A percentile compares a stretch with the other conserved stretches of the same genome.
These are phyloP conservation scores for Phalacrocorax aristotelis DNA, from an alignment of 2,113 vertebrate species.

Conservation along the genomic window DNA sequence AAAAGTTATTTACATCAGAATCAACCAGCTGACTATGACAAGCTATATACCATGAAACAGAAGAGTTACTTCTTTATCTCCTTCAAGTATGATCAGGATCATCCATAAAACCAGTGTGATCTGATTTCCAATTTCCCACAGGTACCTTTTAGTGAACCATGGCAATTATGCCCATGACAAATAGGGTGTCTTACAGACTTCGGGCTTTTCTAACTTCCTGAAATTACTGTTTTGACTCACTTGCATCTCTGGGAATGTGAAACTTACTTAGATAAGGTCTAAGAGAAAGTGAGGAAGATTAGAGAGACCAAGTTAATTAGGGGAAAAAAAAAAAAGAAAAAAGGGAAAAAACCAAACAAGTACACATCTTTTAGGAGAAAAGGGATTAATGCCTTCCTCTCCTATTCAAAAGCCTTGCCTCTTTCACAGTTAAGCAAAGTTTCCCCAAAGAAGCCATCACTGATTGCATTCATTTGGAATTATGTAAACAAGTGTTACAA, in stretches of 20 bases:
- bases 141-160: neutral
- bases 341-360: neutral
- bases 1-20: neutral
- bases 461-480: neutral
- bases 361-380: neutral
- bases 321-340: fast-evolving
- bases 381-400: neutral
- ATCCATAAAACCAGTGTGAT: neutral
- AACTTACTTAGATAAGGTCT: neutral
- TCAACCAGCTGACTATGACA: neutral
- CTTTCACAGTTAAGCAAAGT: neutral
- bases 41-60: neutral
- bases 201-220: neutral
- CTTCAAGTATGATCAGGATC: neutral
- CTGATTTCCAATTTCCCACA: neutral
- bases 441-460: neutral
- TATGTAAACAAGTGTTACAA: neutral
- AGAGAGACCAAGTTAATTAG: neutral
- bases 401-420: neutral
- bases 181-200: fast-evolving
- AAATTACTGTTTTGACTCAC: neutral
- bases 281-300: neutral
- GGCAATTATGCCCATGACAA: neutral
- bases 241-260: neutral
- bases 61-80: neutral